Percentiles rank a stretch among this genome's conserved stretches.
These are phyloP conservation scores for Mico argentatus DNA, from an alignment of 2,797 vertebrate species.

Conservation along the genomic window DNA sequence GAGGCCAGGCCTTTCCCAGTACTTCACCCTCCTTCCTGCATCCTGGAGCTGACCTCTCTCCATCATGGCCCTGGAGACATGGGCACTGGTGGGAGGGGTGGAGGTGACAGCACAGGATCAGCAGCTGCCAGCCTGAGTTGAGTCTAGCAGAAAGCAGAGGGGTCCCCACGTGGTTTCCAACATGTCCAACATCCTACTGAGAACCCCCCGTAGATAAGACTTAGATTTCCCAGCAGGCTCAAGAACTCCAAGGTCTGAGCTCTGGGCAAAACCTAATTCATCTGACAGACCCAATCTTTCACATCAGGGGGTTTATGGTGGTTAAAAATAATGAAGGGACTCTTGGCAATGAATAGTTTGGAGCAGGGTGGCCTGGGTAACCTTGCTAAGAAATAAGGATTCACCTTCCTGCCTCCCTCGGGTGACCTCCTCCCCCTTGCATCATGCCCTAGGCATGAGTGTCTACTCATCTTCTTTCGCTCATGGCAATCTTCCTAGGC, in stretches of 20 bases:
- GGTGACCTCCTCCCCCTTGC: not conserved
- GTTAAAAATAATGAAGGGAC: not conserved
- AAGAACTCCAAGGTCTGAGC: not conserved
- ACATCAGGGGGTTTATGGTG: not conserved
- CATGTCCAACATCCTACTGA: not conserved
- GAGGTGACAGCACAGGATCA: rapidly evolving
- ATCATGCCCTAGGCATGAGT: not conserved
- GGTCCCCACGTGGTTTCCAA: not conserved
- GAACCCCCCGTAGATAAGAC: not conserved
- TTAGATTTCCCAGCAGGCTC: not conserved
- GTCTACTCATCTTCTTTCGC: not conserved
- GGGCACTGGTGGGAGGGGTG: rapidly evolving
- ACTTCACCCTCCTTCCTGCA: not conserved
- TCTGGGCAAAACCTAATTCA: not conserved
- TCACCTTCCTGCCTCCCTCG: not conserved
- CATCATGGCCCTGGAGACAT: rapidly evolving
- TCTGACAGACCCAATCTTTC: not conserved
- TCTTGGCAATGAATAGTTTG: not conserved
- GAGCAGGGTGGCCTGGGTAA: not conserved
- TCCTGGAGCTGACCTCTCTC: not conserved
- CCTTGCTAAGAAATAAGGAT: not conserved
- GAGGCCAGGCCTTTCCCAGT: not conserved
- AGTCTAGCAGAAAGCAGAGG: not conserved
- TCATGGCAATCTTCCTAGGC: not conserved
- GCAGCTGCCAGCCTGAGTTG: not conserved